A percentile compares a stretch with the other conserved stretches of the same genome.
Conservation (phyloP, 2,888 invertebrate genomes). For the Dromius quadrimaculatus region DNA sequence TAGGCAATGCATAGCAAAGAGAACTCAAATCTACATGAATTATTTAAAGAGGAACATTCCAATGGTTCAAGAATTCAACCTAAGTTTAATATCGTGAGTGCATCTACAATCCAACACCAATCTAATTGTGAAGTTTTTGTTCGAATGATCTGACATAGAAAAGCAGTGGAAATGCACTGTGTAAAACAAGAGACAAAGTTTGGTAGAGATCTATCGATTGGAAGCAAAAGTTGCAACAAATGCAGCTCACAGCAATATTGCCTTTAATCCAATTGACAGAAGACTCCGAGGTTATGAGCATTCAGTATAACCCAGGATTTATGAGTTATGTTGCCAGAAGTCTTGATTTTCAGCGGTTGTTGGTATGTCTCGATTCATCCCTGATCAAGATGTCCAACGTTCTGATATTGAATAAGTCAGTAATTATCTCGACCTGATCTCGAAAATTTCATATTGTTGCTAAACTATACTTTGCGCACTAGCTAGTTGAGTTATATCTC, state of each 20-base stretch:
- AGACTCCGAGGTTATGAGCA: neutral
- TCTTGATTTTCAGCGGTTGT: no score
- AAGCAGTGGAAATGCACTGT: neutral
- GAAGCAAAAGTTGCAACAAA: neutral
- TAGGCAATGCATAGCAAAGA: slow-evolving; percentile 32
- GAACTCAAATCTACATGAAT: slow-evolving; percentile 19
- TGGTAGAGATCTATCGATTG: no score
- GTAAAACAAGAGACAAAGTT: no score
- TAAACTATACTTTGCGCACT: no score
- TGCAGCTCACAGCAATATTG: neutral
- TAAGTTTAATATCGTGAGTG: slow-evolving; percentile 27
- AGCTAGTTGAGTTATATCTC: no score
- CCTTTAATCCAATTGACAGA: neutral
- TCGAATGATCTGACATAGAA: slow-evolving; percentile 8
- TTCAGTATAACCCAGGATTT: no score
- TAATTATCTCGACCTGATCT: no score
- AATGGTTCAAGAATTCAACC: slow-evolving; percentile 13
- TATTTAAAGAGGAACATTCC: slow-evolving; percentile 37
- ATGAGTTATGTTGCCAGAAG: no score
- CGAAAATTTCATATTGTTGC: no score
- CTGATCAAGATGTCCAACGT: no score
- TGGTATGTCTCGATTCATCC: no score
- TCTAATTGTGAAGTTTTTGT: slow-evolving; percentile 13
- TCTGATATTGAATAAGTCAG: no score
- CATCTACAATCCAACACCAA: slow-evolving; percentile 14